Conservation (phyloP, 2,888 invertebrate species). For the Heliconius ethilla region DNA sequence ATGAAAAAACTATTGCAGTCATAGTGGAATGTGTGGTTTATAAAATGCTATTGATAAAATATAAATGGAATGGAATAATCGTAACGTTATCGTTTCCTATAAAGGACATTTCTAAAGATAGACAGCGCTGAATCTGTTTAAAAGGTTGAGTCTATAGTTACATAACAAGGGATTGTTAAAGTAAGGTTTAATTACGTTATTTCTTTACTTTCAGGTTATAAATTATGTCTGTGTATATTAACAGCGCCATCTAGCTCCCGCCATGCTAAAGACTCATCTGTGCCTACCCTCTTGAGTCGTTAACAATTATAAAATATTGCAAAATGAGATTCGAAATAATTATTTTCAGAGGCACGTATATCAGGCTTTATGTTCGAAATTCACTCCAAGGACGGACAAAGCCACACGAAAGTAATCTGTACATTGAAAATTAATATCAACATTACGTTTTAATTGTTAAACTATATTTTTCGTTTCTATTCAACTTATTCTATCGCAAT, state of each 20-base stretch:
- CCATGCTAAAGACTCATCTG: conserved; percentile 32
- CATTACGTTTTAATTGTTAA: conserved; percentile 9
- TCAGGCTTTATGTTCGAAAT: conserved; percentile 68
- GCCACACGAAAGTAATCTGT: conserved; percentile 57
- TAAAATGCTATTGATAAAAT: conserved; percentile 47
- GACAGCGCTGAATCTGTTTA: conserved; percentile 36
- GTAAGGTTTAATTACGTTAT: background rate
- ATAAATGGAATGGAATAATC: conserved; percentile 65
- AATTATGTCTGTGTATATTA: conserved; percentile 34
- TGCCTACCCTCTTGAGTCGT: conserved; percentile 39
- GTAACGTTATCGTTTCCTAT: conserved; percentile 46
- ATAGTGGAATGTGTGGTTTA: conserved; percentile 66
- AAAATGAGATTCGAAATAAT: conserved; percentile 64
- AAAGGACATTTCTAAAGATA: conserved; percentile 32
- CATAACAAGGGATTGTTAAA: background rate
- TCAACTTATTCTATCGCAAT: conserved; percentile 36
- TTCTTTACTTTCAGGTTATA: background rate
- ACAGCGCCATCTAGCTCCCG: conserved; percentile 43
- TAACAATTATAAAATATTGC: conserved; percentile 52
- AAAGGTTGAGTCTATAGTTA: background rate
- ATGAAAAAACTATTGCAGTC: conserved; percentile 70
- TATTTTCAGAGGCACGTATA: conserved; percentile 65
- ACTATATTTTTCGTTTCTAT: conserved; percentile 11
- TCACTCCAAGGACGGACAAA: conserved; percentile 74
- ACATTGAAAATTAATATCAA: conserved; percentile 43